phyloP scores from a whole-genome alignment of 2,113 vertebrate species.

The Parus major region DNA sequence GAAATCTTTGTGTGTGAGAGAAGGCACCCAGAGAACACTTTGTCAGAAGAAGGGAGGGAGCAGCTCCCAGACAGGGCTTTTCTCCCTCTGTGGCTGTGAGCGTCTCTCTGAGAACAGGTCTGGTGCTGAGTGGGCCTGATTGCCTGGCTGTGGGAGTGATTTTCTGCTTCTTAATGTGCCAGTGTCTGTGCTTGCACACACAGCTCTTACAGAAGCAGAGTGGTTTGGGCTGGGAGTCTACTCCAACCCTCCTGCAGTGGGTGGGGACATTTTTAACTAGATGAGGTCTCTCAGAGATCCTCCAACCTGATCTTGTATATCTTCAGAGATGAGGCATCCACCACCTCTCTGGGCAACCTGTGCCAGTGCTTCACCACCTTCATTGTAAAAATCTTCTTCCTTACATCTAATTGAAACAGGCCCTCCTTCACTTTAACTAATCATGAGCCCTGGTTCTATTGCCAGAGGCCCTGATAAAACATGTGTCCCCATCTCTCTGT shows the following conservation, averaged over 20 bases:
- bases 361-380: neutral
- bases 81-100: neutral
- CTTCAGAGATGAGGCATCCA: neutral
- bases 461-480: neutral
- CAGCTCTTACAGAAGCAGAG: neutral
- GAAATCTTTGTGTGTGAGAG: neutral
- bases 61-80: neutral
- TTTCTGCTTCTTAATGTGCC: neutral
- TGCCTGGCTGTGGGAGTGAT: neutral
- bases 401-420: fast-evolving
- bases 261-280: neutral
- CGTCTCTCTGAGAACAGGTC: neutral
- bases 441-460: neutral
- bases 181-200: neutral
- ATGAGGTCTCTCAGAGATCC: neutral
- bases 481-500: neutral
- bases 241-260: neutral
- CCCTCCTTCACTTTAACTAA: neutral
- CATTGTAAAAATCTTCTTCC: neutral
- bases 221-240: neutral
- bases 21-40: neutral
- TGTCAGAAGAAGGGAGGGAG: neutral
- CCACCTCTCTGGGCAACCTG: neutral
- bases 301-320: neutral
- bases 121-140: neutral